These are phyloP conservation scores for Centropyge bicolor DNA, from an alignment of 2,797 vertebrate genomes.

Conservation along the genomic window DNA sequence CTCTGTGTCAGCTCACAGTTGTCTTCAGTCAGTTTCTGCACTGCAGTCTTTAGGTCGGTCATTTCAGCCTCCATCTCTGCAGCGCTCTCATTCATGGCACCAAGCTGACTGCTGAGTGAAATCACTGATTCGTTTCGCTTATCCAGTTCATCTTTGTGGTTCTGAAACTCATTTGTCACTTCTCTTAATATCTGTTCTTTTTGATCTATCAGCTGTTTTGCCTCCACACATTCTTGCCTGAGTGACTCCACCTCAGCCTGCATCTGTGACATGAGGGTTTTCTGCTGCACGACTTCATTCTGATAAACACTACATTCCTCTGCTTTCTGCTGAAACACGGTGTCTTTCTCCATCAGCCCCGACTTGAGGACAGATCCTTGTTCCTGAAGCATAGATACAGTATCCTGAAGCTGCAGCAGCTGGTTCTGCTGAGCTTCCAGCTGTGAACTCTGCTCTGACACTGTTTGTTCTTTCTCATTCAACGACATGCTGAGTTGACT, in stretches of 20 bases:
- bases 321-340: slow-evolving; percentile 79
- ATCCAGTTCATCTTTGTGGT: slow-evolving; percentile 80
- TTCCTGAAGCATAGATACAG: slow-evolving; percentile 83
- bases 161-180: slow-evolving; percentile 70
- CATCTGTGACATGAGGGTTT: slow-evolving; percentile 63
- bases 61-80: slow-evolving; percentile 82
- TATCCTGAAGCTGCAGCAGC: slow-evolving; percentile 82
- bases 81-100: slow-evolving; percentile 76
- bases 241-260: slow-evolving; percentile 80
- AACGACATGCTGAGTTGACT: slow-evolving; percentile 65
- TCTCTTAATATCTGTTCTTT: slow-evolving; percentile 76
- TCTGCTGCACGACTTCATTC: slow-evolving; percentile 73
- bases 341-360: slow-evolving; percentile 83
- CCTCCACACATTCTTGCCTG: slow-evolving; percentile 63
- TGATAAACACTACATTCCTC: slow-evolving; percentile 71
- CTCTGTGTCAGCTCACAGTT: slow-evolving; percentile 75
- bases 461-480: slow-evolving; percentile 78
- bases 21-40: slow-evolving; percentile 77
- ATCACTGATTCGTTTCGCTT: slow-evolving; percentile 79
- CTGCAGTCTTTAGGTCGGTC: slow-evolving; percentile 64
- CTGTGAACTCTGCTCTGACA: slow-evolving; percentile 75
- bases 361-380: slow-evolving; percentile 83
- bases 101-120: slow-evolving; percentile 81
- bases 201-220: slow-evolving; percentile 74
- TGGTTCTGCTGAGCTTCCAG: slow-evolving; percentile 76